phyloP scores from a whole-genome alignment of 1,140 invertebrate species.

The Elysia chlorotica region DNA sequence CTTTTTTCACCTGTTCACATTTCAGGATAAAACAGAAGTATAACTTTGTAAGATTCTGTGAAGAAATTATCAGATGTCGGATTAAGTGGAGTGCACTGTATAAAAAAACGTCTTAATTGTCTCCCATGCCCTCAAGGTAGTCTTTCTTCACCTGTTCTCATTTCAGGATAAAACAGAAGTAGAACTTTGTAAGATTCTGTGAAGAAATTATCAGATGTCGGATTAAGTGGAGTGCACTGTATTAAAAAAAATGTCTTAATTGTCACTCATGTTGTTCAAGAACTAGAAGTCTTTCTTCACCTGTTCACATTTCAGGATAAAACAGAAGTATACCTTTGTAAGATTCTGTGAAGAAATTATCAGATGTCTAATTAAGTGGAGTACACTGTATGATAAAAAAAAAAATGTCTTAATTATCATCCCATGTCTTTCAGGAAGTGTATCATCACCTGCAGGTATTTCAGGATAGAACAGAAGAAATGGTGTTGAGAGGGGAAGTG shows the following conservation, averaged over 20 bases:
- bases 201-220: background rate
- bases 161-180: too few relatives aligned
- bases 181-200: too few relatives aligned
- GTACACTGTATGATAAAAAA: background rate
- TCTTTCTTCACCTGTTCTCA: slow-evolving; percentile 97
- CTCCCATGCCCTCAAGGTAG: slow-evolving; percentile 93
- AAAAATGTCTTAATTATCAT: too few relatives aligned
- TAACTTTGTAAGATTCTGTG: too few relatives aligned
- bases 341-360: background rate
- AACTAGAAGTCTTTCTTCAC: slow-evolving; percentile 90
- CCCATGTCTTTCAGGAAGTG: too few relatives aligned
- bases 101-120: slow-evolving; percentile 78
- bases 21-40: too few relatives aligned
- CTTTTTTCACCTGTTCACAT: slow-evolving; percentile 96
- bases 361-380: background rate
- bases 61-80: background rate
- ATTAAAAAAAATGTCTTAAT: slow-evolving; percentile 72
- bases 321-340: too few relatives aligned
- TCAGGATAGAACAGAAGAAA: too few relatives aligned
- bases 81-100: background rate
- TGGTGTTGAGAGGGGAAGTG: too few relatives aligned
- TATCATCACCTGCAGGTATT: too few relatives aligned
- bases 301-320: too few relatives aligned
- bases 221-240: background rate
- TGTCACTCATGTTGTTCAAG: slow-evolving; percentile 92